Base-by-base conservation (phyloP, 2,113 vertebrate genomes). In the Hyperoodon ampullatus region DNA sequence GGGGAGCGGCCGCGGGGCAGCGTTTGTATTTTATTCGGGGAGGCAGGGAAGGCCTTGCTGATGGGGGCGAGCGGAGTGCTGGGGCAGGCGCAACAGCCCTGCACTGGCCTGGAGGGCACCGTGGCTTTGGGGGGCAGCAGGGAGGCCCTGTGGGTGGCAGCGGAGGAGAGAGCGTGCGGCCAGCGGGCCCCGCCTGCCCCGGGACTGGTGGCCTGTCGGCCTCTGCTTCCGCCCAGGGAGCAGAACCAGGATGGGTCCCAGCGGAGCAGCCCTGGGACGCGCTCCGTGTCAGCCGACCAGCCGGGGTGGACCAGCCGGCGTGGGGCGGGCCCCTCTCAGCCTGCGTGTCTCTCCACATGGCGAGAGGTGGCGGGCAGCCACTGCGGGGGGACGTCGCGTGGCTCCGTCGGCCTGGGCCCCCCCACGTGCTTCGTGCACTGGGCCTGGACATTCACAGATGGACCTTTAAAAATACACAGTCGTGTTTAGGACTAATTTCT, bases 331-430 rank as follows among this genome's bases (percentile, higher is more conserved):
- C 53, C 55, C 55, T 47, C 72, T 50, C 8, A 5, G 72, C 44
- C 44, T 33, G 28, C 4, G 0, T 75, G 47, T 33, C 44, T 75
- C 72, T 19, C 53, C 53, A 8, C 0, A 0, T 3, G 4, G 47
- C 3, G 26, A 5, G 44, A 19, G 44, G 47, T 33, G 74, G 53
- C 18, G 19, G 28, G 30, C 30, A 61, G 47, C 47, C 18, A 18
- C 30, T 53, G 24, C 12, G 16, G 28, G 60, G 60, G 60, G 60
- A n/a, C 9, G 60, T 74, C 71, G n/a, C 30, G 18, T 33, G 44
- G 63, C 82, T 66, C 44, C 35, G 2, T 15, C 8, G 0, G 78
- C 77, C 78, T 82, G 55, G n/a, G 53, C 24, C 1, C 23, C 30
- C 55, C 14, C 8, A 3, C 0, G 47, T 23, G 23, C 82, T 24